phyloP scores from a whole-genome alignment of 2,113 vertebrate species.

The Pandion haliaetus region DNA sequence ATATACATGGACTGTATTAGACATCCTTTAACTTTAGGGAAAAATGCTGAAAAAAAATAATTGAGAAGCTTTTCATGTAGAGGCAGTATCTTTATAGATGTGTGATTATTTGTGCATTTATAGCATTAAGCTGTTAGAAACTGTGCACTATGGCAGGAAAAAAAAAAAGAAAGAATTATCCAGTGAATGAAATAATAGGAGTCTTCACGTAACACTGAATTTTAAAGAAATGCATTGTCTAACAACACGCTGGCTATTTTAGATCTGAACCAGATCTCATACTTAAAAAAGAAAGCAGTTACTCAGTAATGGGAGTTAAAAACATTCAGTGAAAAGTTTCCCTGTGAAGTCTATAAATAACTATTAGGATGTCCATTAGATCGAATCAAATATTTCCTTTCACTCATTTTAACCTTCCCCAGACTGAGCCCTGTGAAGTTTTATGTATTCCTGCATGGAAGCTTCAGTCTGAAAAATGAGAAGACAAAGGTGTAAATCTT shows the following conservation, averaged over 20 bases:
- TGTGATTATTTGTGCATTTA: not conserved
- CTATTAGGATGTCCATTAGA: not conserved
- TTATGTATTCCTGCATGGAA: not conserved
- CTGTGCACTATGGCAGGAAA: accelerated
- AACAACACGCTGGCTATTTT: not conserved
- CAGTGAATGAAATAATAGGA: not conserved
- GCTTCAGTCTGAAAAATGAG: not conserved
- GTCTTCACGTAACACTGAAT: not conserved
- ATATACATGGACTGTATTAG: not conserved
- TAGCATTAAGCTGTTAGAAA: not conserved
- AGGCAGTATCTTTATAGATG: not conserved
- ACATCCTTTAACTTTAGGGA: not conserved
- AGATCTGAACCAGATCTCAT: not conserved
- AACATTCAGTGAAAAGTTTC: not conserved
- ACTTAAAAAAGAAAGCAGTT: not conserved
- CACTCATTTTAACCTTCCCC: not conserved
- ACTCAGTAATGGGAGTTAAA: not conserved
- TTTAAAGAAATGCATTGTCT: not conserved
- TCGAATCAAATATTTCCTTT: not conserved
- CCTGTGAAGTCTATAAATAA: slow-evolving; percentile 3
- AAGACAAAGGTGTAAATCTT: slow-evolving; percentile 35
- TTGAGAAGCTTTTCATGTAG: not conserved
- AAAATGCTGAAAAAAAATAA: not conserved
- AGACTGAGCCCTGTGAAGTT: not conserved
- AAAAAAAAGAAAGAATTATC: not conserved